These are phyloP conservation scores for Cydia strobilella DNA, from an alignment of 1,140 invertebrate species.

Conservation along the genomic window DNA sequence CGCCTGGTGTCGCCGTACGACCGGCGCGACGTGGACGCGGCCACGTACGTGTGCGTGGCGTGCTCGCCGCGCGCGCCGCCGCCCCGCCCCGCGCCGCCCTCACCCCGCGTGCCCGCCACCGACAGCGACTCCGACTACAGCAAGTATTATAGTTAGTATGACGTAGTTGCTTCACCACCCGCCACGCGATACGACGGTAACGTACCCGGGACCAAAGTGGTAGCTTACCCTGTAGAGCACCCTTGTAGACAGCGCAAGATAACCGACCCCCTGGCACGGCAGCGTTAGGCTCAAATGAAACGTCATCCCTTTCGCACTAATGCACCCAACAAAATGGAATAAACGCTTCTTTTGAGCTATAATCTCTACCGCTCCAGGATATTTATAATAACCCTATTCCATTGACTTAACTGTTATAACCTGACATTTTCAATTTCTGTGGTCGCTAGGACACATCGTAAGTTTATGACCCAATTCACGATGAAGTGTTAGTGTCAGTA, in stretches of 20 bases:
- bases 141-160: conserved; percentile 79
- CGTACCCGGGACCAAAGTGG: conserved; percentile 12
- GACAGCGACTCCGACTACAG: conserved; percentile 76
- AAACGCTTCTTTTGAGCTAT: neutral
- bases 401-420: neutral
- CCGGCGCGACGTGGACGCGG: conserved; percentile 45
- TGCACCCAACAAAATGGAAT: neutral
- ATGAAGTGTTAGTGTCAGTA: neutral
- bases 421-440: neutral
- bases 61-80: conserved; percentile 42
- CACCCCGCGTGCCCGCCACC: conserved; percentile 42
- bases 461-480: too few relatives aligned
- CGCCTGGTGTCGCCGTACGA: conserved; percentile 54
- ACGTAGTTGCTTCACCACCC: conserved; percentile 70
- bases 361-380: neutral
- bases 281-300: neutral
- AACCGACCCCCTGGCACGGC: neutral
- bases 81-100: conserved; percentile 37
- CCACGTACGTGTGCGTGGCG: conserved; percentile 47
- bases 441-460: neutral
- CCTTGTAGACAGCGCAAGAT: neutral
- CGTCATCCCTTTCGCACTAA: neutral
- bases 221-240: conserved; percentile 21
- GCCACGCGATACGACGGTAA: conserved; percentile 38
- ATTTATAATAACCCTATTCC: neutral